Evolutionary conservation across 2,888 invertebrate species (phyloP).

Genomic region (Tuberolachnus salignus): DNA sequence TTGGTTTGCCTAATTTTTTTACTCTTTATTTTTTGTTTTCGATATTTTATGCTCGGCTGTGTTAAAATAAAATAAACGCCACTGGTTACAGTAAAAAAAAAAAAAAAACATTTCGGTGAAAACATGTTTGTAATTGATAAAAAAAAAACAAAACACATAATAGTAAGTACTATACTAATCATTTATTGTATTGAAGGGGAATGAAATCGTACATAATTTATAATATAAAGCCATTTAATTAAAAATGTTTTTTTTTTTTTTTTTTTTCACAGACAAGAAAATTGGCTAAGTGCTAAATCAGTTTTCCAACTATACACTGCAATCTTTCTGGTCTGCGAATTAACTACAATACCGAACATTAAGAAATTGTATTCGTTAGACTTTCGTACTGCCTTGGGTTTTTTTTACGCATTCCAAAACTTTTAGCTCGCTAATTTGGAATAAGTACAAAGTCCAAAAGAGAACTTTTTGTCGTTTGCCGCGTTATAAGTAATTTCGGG

Average conservation of each 20-base stretch:
- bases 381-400: not conserved
- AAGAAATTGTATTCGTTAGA: slow-evolving; percentile 29
- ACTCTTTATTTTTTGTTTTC: too few species aligned
- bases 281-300: slow-evolving; percentile 32
- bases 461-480: slow-evolving; percentile 7
- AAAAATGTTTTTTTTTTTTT: slow-evolving; percentile 26
- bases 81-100: not conserved
- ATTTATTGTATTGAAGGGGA: not conserved
- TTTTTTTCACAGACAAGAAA: slow-evolving; percentile 11
- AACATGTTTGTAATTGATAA: slow-evolving; percentile 6
- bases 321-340: slow-evolving; percentile 30
- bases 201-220: slow-evolving; percentile 14
- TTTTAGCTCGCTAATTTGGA: slow-evolving; percentile 30
- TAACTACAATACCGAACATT: slow-evolving; percentile 23
- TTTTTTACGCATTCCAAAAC: slow-evolving; percentile 9
- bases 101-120: not conserved
- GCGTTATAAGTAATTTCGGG: slow-evolving; percentile 13
- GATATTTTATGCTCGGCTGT: not conserved
- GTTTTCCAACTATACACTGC: not conserved
- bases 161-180: not conserved
- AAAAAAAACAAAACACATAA: not conserved
- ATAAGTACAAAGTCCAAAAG: slow-evolving; percentile 13
- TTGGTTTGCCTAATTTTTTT: too few species aligned
- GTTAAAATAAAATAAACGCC: not conserved
- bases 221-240: slow-evolving; percentile 25